A percentile compares a stretch with the other conserved stretches of the same genome.
Evolutionary conservation across 2,888 invertebrate species (phyloP).

Genomic region (Phaonia tiefii): DNA sequence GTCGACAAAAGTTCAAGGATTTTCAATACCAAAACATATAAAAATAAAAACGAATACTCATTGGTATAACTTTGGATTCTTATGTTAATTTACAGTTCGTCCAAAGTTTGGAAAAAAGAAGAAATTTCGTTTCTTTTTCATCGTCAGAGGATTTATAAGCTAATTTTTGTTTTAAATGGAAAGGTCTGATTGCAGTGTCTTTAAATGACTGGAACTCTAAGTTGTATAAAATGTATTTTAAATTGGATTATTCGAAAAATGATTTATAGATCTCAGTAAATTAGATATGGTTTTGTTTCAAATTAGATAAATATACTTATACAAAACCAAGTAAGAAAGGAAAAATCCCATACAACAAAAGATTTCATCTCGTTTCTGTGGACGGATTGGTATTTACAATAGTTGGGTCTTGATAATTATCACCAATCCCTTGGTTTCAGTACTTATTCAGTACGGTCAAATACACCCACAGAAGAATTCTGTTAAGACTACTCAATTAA

Average conservation of each 20-base stretch:
- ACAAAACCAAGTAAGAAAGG: too few species aligned
- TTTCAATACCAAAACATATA: neutral
- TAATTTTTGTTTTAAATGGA: neutral
- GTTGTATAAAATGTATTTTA: neutral
- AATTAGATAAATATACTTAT: too few species aligned
- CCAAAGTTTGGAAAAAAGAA: neutral
- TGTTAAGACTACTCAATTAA: too few species aligned
- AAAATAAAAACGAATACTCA: neutral
- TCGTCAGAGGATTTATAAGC: conserved; percentile 3
- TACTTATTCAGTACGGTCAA: too few species aligned
- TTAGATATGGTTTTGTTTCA: neutral
- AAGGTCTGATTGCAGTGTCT: neutral
- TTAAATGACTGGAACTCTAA: neutral
- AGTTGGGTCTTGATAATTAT: too few species aligned
- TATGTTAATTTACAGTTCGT: conserved; percentile 15
- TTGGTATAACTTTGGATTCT: neutral
- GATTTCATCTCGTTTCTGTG: too few species aligned
- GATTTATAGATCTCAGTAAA: neutral
- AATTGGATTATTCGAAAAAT: neutral
- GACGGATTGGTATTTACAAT: too few species aligned
- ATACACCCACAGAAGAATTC: too few species aligned
- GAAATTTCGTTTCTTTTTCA: neutral
- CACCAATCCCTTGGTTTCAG: too few species aligned
- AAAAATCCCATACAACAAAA: too few species aligned
- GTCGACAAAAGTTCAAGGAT: conserved; percentile 30